Evolutionary conservation across 2,797 vertebrate species (phyloP).

Genomic region (Danio aesculapii): DNA sequence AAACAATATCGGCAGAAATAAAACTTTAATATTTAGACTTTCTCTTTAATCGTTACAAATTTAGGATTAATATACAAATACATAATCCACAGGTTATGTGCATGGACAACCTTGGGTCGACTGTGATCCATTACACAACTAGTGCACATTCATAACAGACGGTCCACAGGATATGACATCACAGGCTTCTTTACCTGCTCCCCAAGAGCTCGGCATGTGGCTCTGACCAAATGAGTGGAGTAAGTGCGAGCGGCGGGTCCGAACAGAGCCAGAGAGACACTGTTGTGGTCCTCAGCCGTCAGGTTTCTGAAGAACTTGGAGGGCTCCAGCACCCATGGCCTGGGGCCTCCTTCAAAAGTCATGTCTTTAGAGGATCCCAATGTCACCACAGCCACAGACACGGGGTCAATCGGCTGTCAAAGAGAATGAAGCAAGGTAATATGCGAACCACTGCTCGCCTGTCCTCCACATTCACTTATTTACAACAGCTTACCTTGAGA

Average conservation of each 20-base stretch:
- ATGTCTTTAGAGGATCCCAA: slow-evolving; percentile 95
- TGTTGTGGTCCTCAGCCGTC: slow-evolving; percentile 78
- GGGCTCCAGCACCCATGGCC: slow-evolving; percentile 94
- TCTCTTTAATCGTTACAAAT: too few species aligned
- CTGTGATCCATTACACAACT: too few species aligned
- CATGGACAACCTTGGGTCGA: too few species aligned
- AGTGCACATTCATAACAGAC: neutral
- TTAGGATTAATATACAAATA: too few species aligned
- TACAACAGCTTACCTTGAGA: slow-evolving; percentile 82
- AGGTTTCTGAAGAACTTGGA: slow-evolving; percentile 92
- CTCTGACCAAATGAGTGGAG: slow-evolving; percentile 86
- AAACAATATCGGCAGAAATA: too few species aligned
- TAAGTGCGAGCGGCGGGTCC: slow-evolving; percentile 81
- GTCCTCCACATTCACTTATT: too few species aligned
- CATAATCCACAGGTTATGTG: too few species aligned
- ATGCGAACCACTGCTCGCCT: neutral
- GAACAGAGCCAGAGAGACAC: slow-evolving; percentile 75
- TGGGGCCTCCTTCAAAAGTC: slow-evolving; percentile 93
- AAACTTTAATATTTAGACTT: too few species aligned
- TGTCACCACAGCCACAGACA: slow-evolving; percentile 88
- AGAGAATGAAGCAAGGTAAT: neutral
- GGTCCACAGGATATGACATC: slow-evolving; percentile 49
- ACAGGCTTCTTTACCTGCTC: slow-evolving; percentile 84
- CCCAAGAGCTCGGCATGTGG: slow-evolving; percentile 87
- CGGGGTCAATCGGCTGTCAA: slow-evolving; percentile 88